Evolutionary conservation across 2,888 invertebrate species (phyloP).

Genomic region (Cataglyphis livida): DNA sequence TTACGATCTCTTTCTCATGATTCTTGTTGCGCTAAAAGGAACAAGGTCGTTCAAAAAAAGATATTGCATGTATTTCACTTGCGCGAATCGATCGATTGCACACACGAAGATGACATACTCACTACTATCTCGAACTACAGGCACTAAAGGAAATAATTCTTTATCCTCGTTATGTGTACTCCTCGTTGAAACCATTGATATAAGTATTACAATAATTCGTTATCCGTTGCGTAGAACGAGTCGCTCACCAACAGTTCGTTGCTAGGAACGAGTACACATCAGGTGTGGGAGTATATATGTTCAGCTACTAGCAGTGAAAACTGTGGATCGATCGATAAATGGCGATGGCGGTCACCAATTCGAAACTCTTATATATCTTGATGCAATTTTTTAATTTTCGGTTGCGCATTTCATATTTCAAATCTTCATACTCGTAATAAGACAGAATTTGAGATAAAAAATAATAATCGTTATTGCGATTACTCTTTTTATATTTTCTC

Average conservation of each 20-base stretch:
- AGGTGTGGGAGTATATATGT: conserved; percentile 25
- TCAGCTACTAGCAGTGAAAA: not conserved
- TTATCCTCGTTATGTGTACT: not conserved
- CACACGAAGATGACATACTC: not conserved
- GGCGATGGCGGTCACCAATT: not conserved
- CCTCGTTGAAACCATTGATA: not conserved
- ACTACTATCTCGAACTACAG: not conserved
- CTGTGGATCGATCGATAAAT: conserved; percentile 39
- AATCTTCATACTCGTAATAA: not conserved
- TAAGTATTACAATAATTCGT: not conserved
- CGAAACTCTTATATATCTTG: not conserved
- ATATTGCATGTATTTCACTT: conserved; percentile 38
- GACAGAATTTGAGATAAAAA: not conserved
- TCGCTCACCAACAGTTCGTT: conserved; percentile 7
- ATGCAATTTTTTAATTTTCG: not conserved
- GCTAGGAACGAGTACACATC: conserved; percentile 6
- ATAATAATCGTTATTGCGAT: not conserved
- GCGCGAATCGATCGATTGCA: conserved; percentile 22
- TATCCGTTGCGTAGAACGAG: not conserved
- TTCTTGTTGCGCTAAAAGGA: not conserved
- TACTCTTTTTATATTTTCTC: not conserved
- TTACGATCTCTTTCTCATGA: not conserved
- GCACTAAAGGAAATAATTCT: not conserved
- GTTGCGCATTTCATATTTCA: not conserved
- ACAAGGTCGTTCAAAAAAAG: not conserved